These are phyloP conservation scores for Leistus spinibarbis DNA, from an alignment of 2,888 invertebrate species.

Conservation along the genomic window DNA sequence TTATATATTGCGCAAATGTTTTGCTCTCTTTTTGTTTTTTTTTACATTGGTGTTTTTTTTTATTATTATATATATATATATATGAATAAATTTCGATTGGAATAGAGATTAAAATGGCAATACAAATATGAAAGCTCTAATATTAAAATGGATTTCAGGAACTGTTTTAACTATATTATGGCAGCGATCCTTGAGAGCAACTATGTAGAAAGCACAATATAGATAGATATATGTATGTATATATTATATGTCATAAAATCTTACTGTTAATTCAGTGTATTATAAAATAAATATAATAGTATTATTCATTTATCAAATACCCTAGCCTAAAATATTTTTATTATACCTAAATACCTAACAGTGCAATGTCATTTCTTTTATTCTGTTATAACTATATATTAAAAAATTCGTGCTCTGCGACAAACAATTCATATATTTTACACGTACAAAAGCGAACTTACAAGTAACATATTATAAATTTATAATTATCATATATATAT, in stretches of 20 bases:
- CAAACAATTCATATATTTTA: conserved; percentile 51
- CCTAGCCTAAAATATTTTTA: conserved; percentile 30
- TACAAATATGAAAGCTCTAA: too few relatives aligned
- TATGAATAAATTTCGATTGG: too few relatives aligned
- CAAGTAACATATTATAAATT: conserved; percentile 33
- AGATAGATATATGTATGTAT: conserved; percentile 21
- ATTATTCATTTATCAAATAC: conserved; percentile 33
- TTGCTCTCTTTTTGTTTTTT: neutral
- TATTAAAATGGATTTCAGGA: too few relatives aligned
- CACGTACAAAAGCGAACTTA: conserved; percentile 51
- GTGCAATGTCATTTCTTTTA: conserved; percentile 47
- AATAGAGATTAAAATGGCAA: too few relatives aligned
- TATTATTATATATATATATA: conserved; percentile 10
- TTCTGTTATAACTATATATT: conserved; percentile 45
- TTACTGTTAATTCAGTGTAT: conserved; percentile 26
- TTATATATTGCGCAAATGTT: conserved; percentile 11
- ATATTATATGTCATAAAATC: conserved; percentile 21
- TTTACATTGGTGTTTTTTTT: conserved; percentile 22
- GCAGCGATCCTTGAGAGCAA: conserved; percentile 29
- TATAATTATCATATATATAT: conserved; percentile 2
- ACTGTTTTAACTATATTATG: neutral
- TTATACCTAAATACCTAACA: conserved; percentile 55
- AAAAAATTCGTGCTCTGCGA: conserved; percentile 50
- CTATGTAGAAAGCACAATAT: conserved; percentile 30
- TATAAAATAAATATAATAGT: conserved; percentile 36